Base-by-base conservation (phyloP, 1,140 invertebrate species). In the Scaptomyza montana region DNA sequence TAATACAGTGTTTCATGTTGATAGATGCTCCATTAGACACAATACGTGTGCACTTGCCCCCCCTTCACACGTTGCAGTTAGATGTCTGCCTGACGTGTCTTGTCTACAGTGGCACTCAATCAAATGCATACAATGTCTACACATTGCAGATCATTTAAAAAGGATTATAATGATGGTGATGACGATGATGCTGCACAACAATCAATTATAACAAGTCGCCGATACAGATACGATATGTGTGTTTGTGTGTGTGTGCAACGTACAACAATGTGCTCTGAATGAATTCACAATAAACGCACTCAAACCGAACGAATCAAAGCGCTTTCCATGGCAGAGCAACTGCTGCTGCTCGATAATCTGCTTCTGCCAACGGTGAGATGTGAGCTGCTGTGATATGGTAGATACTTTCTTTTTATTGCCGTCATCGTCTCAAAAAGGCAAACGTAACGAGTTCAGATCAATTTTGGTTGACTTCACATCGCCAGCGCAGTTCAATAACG, bases 341-440 rank as follows among this genome's bases (percentile, higher is more conserved):
- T 47, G 62, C 41, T 62, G 62, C 46, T 59, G 63, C 39, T 46
- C 47, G 50, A 65, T 71, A 49, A 54, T 74, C 51, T 54, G 70
- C 21, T 63, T 55, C 60, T 67, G 41, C 50, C 65, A 64, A 57
- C 50, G 55, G 30, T 60, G n/a, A 57, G 45, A 59, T 43, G 39
- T 43, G 39, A 43, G 39, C 8, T 36, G 33, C 33, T 36, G 33
- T 9, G 33, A 84, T 51, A 70, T 64, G 73, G 80, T 74, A 84
- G 84, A 89, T 89, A 89, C 84, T 89, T 89, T 89, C 84, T 89
- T 89, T 89, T 89, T 89, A 89, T 89, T 84, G 84, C 80, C 84
- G 60, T 75, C 77, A 64, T 66, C 71, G 55, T 54, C 66, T 45
- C 46, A 46, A 85, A 82, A 80, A 86, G 74, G 54, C 78, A 82